Evolutionary conservation across 2,797 vertebrate species (phyloP), one percentile per base, ranked within the genome.

Genomic region (Neostethus bicornis): DNA sequence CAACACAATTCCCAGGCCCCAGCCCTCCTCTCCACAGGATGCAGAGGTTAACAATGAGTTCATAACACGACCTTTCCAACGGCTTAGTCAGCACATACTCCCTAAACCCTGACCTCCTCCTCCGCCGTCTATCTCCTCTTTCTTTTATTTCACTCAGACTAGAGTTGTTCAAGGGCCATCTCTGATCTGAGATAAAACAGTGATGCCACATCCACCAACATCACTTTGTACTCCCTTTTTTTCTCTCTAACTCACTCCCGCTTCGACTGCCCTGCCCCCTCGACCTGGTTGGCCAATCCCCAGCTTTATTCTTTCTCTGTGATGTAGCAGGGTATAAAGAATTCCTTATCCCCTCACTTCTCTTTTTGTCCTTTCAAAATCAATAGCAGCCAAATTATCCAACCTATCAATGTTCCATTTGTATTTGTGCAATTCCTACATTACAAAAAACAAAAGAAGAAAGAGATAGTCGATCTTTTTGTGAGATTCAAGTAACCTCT

Each of bases 51-150:
- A 78, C 59, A 46, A 21, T n/a, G 17, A 79, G 87, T 86, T 89
- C 80, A 80, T 61, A 66, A 71, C 70, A 9, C 23, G 21, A 85
- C 87, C 85, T 88, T 85, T 81, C 23, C 1, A 80, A 70, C 5
- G 28, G 69, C 81, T 85, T 84, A 84, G 76, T 87, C 85, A 85
- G 87, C 81, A 51, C 60, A 14, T 70, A 54, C 77, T 77, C 83
- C 74, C 71, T 75, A 69, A 25, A n/a, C 45, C 6, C 66, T 70
- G 75, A 81, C 83, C 80, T 58, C 58, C 11, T 4, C 49, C 41
- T 71, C 63, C 61, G 45, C 45, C 23, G 19, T 35, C 34, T 17
- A 25, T 16, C 75, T 74, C 73, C 72, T 69, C 60, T 50, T 54
- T 54, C 42, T 47, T 73, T 68, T 71, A 64, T 75, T 29, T 53